Base-by-base conservation (phyloP, 2,888 invertebrate genomes). In the Aspidiotus destructor region DNA sequence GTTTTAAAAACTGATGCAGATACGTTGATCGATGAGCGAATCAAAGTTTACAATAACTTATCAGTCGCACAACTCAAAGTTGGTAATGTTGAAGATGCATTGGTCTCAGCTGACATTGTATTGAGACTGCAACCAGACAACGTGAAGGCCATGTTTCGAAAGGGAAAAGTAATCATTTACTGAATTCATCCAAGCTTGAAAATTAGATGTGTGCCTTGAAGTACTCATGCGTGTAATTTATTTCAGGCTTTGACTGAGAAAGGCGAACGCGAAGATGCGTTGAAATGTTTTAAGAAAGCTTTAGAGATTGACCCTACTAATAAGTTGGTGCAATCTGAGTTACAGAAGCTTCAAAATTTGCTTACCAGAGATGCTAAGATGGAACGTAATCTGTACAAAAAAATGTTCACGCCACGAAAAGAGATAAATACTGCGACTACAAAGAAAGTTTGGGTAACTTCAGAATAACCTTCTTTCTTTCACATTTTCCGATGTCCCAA, bases 21-120 rank as follows among this genome's bases (percentile, higher is more conserved):
- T 42, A 9, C 15, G 11, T 28, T 68, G 8, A 68, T 68, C 42
- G 90, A 92, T 67, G 89, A 91, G 75, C 80, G 92, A 72, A 80
- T 93, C 64, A 86, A 89, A 74, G 89, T 92, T 1, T 87, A 89
- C 75, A 95, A 95, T 76, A 96, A 96, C 77, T 84, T 95, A 82
- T 93, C 94, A 13, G 91, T 92, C 71, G 90, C 93, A 13, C 94
- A 95, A 79, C 82, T 95, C 73, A 93, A 92, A 81, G 86, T 89
- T 53, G 86, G 88, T 68, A 88, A 90, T 9, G 91, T 85, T 76
- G 91, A 92, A 73, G 87, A 89, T 10, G 94, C 94, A 8, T 80
- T 93, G 40, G 83, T 85, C 77, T 90, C 92, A 9, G 86, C 94
- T 41, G 88, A 89, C 63, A 83, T 85, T 75, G 95, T 95, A 2